These are phyloP conservation scores for Capreolus pygargus DNA, from an alignment of 2,113 vertebrate genomes.

Conservation along the genomic window DNA sequence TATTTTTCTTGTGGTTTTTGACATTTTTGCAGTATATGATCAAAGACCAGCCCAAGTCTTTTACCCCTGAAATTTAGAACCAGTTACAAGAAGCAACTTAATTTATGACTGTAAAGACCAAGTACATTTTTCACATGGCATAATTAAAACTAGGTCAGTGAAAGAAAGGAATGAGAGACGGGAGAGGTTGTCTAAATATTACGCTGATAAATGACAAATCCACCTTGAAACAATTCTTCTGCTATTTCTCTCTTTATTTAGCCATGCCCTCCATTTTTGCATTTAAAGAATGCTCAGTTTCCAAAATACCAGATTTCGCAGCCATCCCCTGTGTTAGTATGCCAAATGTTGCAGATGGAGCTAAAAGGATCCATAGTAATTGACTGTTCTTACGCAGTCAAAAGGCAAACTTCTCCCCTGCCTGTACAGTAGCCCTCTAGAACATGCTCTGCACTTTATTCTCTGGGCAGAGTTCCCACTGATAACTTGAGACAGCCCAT, in stretches of 20 bases:
- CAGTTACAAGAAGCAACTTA: conserved; percentile 68
- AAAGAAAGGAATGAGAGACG: conserved; percentile 57
- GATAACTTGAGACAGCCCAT: neutral
- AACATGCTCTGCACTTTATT: neutral
- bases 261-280: conserved; percentile 36
- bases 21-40: conserved; percentile 71
- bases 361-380: neutral
- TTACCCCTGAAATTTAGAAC: conserved; percentile 67
- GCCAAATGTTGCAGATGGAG: conserved; percentile 22
- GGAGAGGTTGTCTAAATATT: conserved; percentile 74
- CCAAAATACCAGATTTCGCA: conserved; percentile 25
- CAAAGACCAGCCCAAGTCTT: conserved; percentile 68
- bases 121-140: conserved; percentile 61
- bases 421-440: neutral
- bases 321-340: neutral
- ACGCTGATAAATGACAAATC: conserved; percentile 59
- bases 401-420: neutral
- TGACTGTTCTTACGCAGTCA: neutral
- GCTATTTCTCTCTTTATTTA: conserved; percentile 61
- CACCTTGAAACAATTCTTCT: conserved; percentile 61
- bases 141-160: conserved; percentile 76
- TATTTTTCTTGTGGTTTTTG: conserved; percentile 70
- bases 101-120: conserved; percentile 67
- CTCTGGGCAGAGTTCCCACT: neutral
- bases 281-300: conserved; percentile 45